phyloP scores from a whole-genome alignment of 2,888 invertebrate species.

The Crocallis elinguaria region DNA sequence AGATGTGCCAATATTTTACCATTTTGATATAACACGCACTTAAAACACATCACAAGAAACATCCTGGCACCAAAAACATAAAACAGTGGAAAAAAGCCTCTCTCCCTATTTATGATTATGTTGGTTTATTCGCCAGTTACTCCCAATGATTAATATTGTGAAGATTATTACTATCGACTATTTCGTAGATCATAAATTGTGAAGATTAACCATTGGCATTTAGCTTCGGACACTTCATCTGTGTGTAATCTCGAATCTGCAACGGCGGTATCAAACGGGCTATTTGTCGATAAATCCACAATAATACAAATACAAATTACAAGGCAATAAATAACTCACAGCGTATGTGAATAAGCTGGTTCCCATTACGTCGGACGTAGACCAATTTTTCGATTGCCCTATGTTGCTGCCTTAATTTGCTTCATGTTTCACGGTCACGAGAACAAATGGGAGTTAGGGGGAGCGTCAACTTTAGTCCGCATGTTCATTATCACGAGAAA shows the following conservation, averaged over 20 bases:
- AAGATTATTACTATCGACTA: conserved; percentile 23
- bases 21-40: no score
- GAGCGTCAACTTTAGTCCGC: no score
- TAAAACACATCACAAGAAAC: no score
- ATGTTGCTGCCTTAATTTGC: no score
- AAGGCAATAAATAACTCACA: conserved; percentile 67
- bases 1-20: no score
- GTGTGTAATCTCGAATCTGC: conserved; percentile 32
- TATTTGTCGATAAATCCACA: conserved; percentile 38
- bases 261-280: conserved; percentile 27
- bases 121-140: conserved; percentile 11
- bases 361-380: background rate
- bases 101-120: background rate
- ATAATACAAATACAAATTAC: conserved; percentile 42
- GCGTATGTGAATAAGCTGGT: conserved; percentile 51
- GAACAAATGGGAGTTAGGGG: no score
- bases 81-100: background rate
- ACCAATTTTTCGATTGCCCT: background rate
- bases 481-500: no score
- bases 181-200: conserved; percentile 25
- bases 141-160: conserved; percentile 19
- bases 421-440: no score
- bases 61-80: background rate
- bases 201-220: conserved; percentile 31
- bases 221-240: conserved; percentile 27